phyloP scores from a whole-genome alignment of 2,888 invertebrate genomes.

The Molanna angustata region DNA sequence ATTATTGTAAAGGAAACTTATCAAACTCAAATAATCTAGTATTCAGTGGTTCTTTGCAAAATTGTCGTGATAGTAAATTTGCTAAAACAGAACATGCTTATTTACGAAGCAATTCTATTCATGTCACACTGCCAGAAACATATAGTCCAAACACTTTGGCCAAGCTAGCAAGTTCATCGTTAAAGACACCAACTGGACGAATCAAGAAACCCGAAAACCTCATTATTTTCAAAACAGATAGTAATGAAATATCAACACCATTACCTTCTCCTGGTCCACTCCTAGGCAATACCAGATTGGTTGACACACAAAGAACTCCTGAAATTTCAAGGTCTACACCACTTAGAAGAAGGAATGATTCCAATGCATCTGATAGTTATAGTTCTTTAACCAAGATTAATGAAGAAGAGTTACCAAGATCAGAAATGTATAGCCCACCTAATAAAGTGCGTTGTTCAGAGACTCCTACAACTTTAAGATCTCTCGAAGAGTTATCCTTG shows the following conservation, averaged over 20 bases:
- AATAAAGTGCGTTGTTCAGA: conserved; percentile 54
- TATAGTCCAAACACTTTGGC: conserved; percentile 43
- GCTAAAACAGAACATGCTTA: conserved; percentile 50
- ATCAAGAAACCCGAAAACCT: conserved; percentile 57
- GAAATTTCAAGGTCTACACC: conserved; percentile 18
- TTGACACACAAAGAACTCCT: conserved; percentile 52
- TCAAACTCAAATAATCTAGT: conserved; percentile 40
- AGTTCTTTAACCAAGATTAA: conserved; percentile 29
- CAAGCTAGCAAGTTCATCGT: conserved; percentile 42
- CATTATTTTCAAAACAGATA: conserved; percentile 51
- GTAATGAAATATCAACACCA: conserved; percentile 57
- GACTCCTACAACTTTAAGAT: conserved; percentile 48
- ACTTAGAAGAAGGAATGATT: conserved; percentile 19
- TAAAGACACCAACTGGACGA: conserved; percentile 43
- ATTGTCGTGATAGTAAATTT: conserved; percentile 43
- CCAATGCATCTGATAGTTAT: conserved; percentile 20
- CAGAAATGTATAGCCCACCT: conserved; percentile 48
- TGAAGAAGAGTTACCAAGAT: conserved; percentile 48
- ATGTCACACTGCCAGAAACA: conserved; percentile 56
- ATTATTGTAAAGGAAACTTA: conserved; percentile 71
- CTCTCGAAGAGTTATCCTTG: conserved; percentile 58
- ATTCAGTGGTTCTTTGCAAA: conserved; percentile 38
- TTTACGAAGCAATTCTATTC: conserved; percentile 59
- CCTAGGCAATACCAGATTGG: conserved; percentile 76
- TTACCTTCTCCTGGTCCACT: conserved; percentile 80